Conservation (phyloP, 2,888 invertebrate genomes). For the Drosophila rellima region DNA sequence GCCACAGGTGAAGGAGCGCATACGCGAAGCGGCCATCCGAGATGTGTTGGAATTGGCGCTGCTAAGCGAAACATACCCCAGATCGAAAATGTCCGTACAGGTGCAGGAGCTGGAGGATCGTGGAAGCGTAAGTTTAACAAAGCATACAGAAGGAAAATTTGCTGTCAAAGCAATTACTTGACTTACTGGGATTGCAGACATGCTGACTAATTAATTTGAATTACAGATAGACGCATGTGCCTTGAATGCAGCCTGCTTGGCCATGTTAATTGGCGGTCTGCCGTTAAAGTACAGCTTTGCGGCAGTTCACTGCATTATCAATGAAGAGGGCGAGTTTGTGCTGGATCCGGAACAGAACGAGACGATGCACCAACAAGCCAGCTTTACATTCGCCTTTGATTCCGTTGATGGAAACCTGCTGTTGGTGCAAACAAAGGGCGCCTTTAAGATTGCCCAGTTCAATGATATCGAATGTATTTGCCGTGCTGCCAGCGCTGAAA, state of each 20-base stretch:
- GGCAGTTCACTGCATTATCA: slow-evolving; percentile 91
- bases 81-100: slow-evolving; percentile 91
- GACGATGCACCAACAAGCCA: slow-evolving; percentile 87
- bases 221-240: slow-evolving; percentile 90
- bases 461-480: slow-evolving; percentile 89
- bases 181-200: not conserved
- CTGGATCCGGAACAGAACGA: slow-evolving; percentile 88
- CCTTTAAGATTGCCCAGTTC: slow-evolving; percentile 89
- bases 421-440: slow-evolving; percentile 90
- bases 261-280: slow-evolving; percentile 93
- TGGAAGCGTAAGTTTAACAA: slow-evolving; percentile 89
- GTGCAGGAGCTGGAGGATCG: slow-evolving; percentile 95
- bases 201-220: not conserved
- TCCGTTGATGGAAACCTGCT: slow-evolving; percentile 88
- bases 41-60: slow-evolving; percentile 92
- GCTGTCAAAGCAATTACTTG: too few relatives aligned
- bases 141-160: too few relatives aligned
- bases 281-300: slow-evolving; percentile 93
- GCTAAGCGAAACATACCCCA: slow-evolving; percentile 90
- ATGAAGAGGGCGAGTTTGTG: slow-evolving; percentile 87
- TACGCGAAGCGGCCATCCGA: slow-evolving; percentile 91
- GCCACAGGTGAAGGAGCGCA: slow-evolving; percentile 90
- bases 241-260: slow-evolving; percentile 93
- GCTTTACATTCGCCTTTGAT: slow-evolving; percentile 92
- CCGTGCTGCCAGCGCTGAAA: slow-evolving; percentile 88